These are phyloP conservation scores for Montipora efflorescens DNA, from an alignment of 64 coral and sea anemone genomes.

Conservation along the genomic window DNA sequence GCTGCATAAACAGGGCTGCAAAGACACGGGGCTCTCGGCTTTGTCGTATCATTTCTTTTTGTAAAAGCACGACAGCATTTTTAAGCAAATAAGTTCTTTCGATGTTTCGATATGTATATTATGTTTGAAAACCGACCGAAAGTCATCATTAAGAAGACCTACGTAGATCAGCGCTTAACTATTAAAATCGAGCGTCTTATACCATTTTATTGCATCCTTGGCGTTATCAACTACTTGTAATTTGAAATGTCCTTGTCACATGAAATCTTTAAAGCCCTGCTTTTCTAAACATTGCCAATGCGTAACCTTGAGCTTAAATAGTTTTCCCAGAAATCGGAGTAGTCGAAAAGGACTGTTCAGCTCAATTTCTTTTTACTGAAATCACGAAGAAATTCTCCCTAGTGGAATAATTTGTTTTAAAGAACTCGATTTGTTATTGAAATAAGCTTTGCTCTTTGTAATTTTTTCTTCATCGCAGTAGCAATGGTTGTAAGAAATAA, in stretches of 20 bases:
- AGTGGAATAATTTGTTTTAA: not conserved
- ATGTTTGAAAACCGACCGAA: no score
- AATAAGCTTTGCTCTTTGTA: not conserved
- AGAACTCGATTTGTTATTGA: not conserved
- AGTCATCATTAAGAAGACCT: no score
- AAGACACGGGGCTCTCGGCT: no score
- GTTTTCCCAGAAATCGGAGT: not conserved
- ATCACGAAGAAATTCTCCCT: not conserved
- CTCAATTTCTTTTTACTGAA: not conserved
- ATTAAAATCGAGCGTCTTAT: no score
- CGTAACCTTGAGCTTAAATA: not conserved
- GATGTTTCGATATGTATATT: no score
- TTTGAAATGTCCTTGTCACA: not conserved
- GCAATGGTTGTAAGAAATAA: no score
- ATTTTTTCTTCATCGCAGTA: no score
- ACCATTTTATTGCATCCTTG: not conserved
- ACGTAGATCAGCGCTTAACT: no score
- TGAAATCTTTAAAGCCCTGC: not conserved
- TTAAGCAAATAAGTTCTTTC: no score
- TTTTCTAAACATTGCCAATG: not conserved
- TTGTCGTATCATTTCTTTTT: not conserved
- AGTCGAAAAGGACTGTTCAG: not conserved
- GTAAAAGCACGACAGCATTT: no score
- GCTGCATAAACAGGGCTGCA: no score
- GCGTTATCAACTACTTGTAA: not conserved